These are phyloP conservation scores for Phalacrocorax carbo DNA, from an alignment of 2,113 vertebrate genomes.

Conservation along the genomic window DNA sequence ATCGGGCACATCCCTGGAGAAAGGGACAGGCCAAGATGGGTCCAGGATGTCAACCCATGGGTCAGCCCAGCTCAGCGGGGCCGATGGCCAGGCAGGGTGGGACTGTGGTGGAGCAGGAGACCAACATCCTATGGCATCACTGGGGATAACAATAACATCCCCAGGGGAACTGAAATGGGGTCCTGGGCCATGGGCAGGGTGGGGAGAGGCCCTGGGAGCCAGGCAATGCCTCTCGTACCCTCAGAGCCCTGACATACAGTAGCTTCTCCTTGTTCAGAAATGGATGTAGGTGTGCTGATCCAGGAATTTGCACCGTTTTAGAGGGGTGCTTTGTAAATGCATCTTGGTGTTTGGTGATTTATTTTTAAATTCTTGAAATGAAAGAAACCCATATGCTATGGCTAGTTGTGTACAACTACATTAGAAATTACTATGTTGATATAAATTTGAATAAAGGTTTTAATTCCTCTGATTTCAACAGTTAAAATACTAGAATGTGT, in stretches of 20 bases:
- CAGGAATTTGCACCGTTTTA: background rate
- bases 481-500: background rate
- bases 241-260: background rate
- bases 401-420: background rate
- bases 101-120: background rate
- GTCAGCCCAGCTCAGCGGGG: background rate
- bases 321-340: background rate
- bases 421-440: background rate
- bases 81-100: rapidly evolving
- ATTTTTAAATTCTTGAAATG: background rate
- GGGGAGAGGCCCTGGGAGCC: background rate
- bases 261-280: background rate
- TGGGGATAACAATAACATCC: background rate
- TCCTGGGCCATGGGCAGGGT: background rate
- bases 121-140: rapidly evolving
- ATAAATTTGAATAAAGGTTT: background rate
- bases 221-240: background rate
- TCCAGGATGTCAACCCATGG: background rate
- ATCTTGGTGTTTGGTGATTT: background rate
- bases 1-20: background rate
- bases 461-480: background rate
- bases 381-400: background rate
- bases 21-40: too few relatives aligned
- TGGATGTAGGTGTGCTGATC: rapidly evolving
- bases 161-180: too few relatives aligned